These are phyloP conservation scores for Acanthopagrus latus DNA, from an alignment of 2,797 vertebrate genomes.

Conservation along the genomic window DNA sequence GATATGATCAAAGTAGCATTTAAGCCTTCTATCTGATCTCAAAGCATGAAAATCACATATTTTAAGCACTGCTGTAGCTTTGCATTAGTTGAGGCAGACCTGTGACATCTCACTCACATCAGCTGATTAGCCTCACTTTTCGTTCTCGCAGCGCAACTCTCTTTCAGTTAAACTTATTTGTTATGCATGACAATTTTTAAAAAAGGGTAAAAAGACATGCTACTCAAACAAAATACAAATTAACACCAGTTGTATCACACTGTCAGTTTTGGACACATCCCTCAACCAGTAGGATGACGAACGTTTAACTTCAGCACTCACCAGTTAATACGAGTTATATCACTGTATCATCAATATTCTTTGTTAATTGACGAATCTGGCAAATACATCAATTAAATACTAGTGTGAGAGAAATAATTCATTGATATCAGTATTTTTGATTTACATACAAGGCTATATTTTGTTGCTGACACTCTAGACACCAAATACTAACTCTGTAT, in stretches of 20 bases:
- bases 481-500: background rate
- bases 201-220: too few relatives aligned
- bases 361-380: background rate
- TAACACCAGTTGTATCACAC: too few relatives aligned
- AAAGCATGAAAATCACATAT: background rate
- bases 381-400: background rate
- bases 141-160: too few relatives aligned
- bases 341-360: background rate
- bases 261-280: too few relatives aligned
- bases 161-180: too few relatives aligned
- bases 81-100: background rate
- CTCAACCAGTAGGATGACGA: too few relatives aligned
- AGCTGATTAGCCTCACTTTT: background rate
- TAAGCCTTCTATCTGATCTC: background rate
- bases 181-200: too few relatives aligned
- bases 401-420: background rate
- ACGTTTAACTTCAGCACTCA: too few relatives aligned
- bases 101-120: background rate
- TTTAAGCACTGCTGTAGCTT: background rate
- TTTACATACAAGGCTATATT: background rate
- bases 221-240: too few relatives aligned
- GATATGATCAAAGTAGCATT: background rate
- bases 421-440: background rate
- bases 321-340: too few relatives aligned
- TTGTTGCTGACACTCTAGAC: background rate